Evolutionary conservation across 1,140 invertebrate genomes (phyloP).

Genomic region (Tetragnatha versicolor): DNA sequence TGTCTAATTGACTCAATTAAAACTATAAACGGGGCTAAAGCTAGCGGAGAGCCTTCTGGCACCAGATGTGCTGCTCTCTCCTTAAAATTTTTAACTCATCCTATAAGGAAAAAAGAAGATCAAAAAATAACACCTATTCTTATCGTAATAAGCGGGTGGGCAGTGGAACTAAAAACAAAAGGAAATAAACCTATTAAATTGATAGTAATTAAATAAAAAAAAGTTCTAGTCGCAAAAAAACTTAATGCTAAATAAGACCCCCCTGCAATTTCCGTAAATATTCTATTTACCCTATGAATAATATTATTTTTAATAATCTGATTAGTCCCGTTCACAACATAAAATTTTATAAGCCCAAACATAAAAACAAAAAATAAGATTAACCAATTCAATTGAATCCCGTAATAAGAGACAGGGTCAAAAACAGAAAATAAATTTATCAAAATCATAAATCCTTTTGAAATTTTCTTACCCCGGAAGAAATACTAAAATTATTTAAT

Average conservation of each 20-base stretch:
- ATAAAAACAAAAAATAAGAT: slow-evolving; percentile 48
- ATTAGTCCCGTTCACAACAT: slow-evolving; percentile 32
- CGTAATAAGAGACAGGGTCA: slow-evolving; percentile 58
- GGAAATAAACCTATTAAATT: slow-evolving; percentile 73
- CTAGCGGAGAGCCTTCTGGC: slow-evolving; percentile 68
- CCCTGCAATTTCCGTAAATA: slow-evolving; percentile 41
- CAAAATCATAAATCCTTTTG: slow-evolving; percentile 52
- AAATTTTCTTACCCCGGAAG: background rate
- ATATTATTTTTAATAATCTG: slow-evolving; percentile 18
- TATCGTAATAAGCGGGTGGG: slow-evolving; percentile 69
- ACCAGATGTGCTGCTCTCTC: slow-evolving; percentile 72
- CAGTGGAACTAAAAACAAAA: slow-evolving; percentile 73
- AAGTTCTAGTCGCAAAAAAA: slow-evolving; percentile 55
- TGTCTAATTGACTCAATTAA: slow-evolving; percentile 65
- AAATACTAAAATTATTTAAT: slow-evolving; percentile 42
- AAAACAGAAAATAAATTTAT: slow-evolving; percentile 61
- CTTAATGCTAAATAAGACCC: background rate
- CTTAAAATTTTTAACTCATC: slow-evolving; percentile 62
- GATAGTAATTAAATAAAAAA: slow-evolving; percentile 67
- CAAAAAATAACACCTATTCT: slow-evolving; percentile 68
- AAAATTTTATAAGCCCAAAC: slow-evolving; percentile 52
- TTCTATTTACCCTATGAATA: slow-evolving; percentile 54
- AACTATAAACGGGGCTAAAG: slow-evolving; percentile 67
- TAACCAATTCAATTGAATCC: slow-evolving; percentile 55
- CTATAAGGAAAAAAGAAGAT: slow-evolving; percentile 70